Evolutionary conservation across 2,113 vertebrate genomes (phyloP), one percentile per base, ranked within the genome.

Genomic region (Recurvirostra avosetta): DNA sequence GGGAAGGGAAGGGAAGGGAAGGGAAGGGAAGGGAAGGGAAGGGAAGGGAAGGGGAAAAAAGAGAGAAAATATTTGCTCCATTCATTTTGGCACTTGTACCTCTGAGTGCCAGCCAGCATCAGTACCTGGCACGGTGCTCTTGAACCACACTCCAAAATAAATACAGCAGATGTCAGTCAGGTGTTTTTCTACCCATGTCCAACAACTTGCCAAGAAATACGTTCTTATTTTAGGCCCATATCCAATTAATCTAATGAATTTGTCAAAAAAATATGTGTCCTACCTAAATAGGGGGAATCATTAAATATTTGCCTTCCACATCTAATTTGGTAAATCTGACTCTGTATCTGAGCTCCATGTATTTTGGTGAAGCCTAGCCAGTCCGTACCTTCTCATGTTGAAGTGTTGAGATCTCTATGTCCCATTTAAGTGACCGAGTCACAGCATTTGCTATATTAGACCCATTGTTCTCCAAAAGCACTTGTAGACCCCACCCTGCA

Each of bases 141-240:
- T 89, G 47, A 71, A 18, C 77, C 47, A 58, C 32, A 67, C 36
- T 97, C 88, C 86, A 83, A 95, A 90, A 87, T 78, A 90, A 96
- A 74, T 50, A 78, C 29, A 92, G 73, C 68, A 91, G 36, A 90
- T 63, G 41, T 75, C 76, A 95, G 55, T 92, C 40, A 95, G 76
- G 56, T 79, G 34, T n/a, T 92, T 93, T 94, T 70, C 63, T 90
- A 71, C 43, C 62, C n/a, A 15, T 85, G 21, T 83, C 32, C 29
- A 77, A 71, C 11, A 61, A 78, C 41, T 95, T 4, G 12, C 27
- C 89, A 90, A 58, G 16, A 26, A 85, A 34, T 27, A 26, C 2
- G 0, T 77, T 91, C 93, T 78, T 84, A 29, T 81, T 83, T 94
- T 68, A 94, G n/a, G 47, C 15, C 49, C 13, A 68, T 45, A 65